phyloP scores from a whole-genome alignment of 2,888 invertebrate species.

The Drosophila pseudotalamancana region DNA sequence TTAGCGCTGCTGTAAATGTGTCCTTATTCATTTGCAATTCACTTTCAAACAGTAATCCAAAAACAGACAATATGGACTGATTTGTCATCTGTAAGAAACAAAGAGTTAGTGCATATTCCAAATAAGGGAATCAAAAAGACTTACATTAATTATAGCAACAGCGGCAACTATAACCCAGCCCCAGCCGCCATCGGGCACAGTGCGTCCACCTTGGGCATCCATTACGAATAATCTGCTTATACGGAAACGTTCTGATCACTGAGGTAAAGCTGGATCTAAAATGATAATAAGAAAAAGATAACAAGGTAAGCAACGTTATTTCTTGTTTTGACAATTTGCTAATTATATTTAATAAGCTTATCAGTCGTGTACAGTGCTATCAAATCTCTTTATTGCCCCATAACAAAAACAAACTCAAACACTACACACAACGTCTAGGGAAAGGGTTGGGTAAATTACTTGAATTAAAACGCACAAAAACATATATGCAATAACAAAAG shows the following conservation, averaged over 20 bases:
- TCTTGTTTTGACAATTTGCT: constrained; percentile 17
- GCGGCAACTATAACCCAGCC: constrained; percentile 90
- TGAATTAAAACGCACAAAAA: constrained; percentile 10
- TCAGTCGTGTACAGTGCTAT: constrained; percentile 32
- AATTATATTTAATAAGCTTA: constrained; percentile 40
- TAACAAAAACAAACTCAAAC: constrained; percentile 1
- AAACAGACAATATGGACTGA: constrained; percentile 89
- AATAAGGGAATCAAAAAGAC: constrained; percentile 61
- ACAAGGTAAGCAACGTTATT: constrained; percentile 13
- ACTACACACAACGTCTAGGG: background rate
- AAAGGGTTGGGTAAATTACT: background rate
- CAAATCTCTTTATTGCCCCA: constrained; percentile 18
- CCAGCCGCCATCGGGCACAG: constrained; percentile 89
- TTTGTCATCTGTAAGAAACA: constrained; percentile 86
- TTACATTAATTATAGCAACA: constrained; percentile 88
- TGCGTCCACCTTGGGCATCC: constrained; percentile 56
- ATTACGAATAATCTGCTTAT: constrained; percentile 40
- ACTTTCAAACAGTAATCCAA: constrained; percentile 88
- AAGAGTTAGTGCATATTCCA: background rate
- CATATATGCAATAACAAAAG: constrained; percentile 2
- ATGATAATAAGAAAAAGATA: constrained; percentile 11
- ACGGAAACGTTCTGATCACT: background rate
- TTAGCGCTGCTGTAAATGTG: constrained; percentile 88
- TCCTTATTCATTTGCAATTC: constrained; percentile 87
- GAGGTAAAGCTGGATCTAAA: constrained; percentile 22